Evolutionary conservation across 2,797 vertebrate genomes (phyloP).

Genomic region (Simalia tracyae): DNA sequence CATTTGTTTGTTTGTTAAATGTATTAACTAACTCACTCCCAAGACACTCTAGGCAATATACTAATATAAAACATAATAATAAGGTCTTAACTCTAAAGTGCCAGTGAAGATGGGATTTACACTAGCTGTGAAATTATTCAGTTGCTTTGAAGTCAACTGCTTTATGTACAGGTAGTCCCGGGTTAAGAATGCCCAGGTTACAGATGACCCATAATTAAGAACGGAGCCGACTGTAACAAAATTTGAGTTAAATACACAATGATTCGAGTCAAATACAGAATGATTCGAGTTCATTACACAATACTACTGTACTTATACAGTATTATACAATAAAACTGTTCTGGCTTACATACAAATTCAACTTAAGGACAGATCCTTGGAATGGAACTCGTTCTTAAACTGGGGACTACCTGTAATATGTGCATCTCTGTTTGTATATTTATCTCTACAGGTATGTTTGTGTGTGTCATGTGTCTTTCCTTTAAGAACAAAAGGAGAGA

Average conservation of each 20-base stretch:
- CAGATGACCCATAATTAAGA: too few species aligned
- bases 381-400: too few species aligned
- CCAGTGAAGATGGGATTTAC: background rate
- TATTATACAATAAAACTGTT: too few species aligned
- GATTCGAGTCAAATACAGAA: too few species aligned
- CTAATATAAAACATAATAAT: background rate
- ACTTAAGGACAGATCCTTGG: too few species aligned
- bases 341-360: too few species aligned
- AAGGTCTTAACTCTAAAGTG: background rate
- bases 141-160: background rate
- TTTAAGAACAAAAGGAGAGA: background rate
- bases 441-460: background rate
- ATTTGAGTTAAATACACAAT: too few species aligned
- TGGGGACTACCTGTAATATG: background rate
- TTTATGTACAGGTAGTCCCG: too few species aligned
- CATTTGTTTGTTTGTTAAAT: background rate
- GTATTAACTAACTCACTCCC: background rate
- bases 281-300: too few species aligned
- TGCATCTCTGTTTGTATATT: background rate
- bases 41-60: background rate
- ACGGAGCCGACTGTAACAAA: too few species aligned
- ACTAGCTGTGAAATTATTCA: background rate
- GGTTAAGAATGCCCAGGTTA: too few species aligned
- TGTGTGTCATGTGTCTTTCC: background rate
- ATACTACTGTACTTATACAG: too few species aligned